These are phyloP conservation scores for Brachypodius melanocephalos DNA, from an alignment of 2,113 vertebrate genomes.

Conservation along the genomic window DNA sequence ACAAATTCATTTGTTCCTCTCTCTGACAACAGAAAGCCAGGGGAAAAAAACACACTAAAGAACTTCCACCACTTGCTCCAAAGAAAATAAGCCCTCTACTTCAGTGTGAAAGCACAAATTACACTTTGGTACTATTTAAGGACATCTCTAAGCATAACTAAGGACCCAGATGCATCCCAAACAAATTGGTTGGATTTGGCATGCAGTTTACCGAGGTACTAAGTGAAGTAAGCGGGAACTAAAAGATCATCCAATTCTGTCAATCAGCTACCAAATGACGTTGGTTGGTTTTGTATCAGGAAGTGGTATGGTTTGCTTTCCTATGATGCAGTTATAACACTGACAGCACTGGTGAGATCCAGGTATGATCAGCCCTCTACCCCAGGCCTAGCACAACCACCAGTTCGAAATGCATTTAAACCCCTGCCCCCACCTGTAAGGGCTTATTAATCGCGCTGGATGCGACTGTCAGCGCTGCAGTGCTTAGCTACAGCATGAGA, in stretches of 20 bases:
- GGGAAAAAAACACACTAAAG: background rate
- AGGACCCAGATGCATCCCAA: background rate
- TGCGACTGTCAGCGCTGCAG: background rate
- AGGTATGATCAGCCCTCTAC: background rate
- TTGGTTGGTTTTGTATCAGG: background rate
- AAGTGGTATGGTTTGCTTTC: background rate
- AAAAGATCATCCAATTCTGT: background rate
- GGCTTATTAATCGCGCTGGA: background rate
- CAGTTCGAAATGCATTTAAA: background rate
- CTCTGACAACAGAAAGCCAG: background rate
- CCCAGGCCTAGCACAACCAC: background rate
- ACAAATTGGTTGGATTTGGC: background rate
- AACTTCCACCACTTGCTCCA: background rate
- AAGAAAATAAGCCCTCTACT: background rate
- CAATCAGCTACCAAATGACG: background rate
- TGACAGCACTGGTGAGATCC: background rate
- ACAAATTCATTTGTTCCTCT: background rate
- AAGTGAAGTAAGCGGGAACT: background rate
- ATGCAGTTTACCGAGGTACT: background rate
- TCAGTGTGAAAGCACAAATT: background rate
- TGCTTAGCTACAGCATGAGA: background rate
- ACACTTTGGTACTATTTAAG: background rate
- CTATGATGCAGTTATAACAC: background rate
- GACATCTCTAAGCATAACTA: background rate
- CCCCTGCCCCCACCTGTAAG: background rate